These are phyloP conservation scores for Nyctibius bracteatus DNA, from an alignment of 2,113 vertebrate genomes.

Conservation along the genomic window DNA sequence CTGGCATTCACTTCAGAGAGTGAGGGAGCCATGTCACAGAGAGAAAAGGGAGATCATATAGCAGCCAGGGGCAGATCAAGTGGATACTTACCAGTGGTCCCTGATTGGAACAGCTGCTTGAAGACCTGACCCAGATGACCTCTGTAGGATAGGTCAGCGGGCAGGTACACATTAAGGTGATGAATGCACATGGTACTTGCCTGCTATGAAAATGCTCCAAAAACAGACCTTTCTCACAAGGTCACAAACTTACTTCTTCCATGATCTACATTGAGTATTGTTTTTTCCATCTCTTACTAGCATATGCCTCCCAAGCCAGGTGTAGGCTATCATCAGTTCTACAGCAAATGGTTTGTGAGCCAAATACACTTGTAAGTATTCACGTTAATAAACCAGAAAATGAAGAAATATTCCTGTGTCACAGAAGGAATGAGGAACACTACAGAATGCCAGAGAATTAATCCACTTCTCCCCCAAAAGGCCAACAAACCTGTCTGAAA, in stretches of 20 bases:
- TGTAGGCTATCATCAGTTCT: not conserved
- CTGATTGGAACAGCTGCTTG: not conserved
- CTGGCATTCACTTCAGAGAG: not conserved
- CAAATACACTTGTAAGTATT: not conserved
- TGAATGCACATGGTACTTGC: not conserved
- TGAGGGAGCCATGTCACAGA: fast-evolving
- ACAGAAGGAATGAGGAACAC: not conserved
- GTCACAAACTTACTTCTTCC: not conserved
- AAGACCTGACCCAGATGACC: not conserved
- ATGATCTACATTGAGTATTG: not conserved
- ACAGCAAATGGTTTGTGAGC: not conserved
- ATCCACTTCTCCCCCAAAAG: not conserved
- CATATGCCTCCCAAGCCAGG: not conserved
- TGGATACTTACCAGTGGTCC: not conserved
- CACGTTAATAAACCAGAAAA: not conserved
- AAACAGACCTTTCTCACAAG: not conserved
- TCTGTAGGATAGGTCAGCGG: not conserved
- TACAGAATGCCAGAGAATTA: not conserved
- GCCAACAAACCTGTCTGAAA: not conserved
- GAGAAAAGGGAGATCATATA: not conserved
- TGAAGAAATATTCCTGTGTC: not conserved
- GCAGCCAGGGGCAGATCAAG: not conserved
- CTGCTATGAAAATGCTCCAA: not conserved
- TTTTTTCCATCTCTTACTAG: not conserved
- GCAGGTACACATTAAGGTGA: not conserved